A percentile compares a stretch with the other conserved stretches of the same genome.
phyloP scores from a whole-genome alignment of 2,113 vertebrate species.

The Madoqua kirkii region DNA sequence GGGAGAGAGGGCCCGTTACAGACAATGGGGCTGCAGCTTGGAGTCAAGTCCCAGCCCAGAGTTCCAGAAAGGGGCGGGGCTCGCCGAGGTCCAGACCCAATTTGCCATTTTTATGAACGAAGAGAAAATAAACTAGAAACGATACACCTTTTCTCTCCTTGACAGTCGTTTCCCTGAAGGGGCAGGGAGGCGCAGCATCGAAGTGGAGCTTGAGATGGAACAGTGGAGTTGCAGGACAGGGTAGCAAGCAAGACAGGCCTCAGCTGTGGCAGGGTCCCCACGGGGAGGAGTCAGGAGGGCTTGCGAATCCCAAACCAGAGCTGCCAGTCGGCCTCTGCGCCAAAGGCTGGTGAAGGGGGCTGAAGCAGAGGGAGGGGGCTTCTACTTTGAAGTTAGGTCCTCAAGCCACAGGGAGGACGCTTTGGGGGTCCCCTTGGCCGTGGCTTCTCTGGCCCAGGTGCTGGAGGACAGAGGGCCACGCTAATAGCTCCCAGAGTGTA shows the following conservation, averaged over 20 bases:
- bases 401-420: neutral
- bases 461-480: neutral
- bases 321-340: neutral
- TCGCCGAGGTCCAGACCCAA: neutral
- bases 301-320: rapidly evolving
- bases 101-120: neutral
- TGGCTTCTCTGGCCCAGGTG: neutral
- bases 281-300: neutral
- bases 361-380: neutral
- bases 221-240: neutral
- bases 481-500: neutral
- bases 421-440: neutral
- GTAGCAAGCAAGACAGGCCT: neutral
- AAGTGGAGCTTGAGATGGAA: neutral
- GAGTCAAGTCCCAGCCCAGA: neutral
- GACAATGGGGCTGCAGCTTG: neutral
- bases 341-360: neutral
- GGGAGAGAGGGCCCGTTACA: neutral
- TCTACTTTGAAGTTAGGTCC: neutral
- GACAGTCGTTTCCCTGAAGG: neutral
- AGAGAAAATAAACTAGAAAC: neutral
- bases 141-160: neutral
- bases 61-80: neutral
- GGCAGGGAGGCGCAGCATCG: too few relatives aligned
- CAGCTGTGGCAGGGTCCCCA: neutral